A percentile compares a stretch with the other conserved stretches of the same genome.
phyloP scores from a whole-genome alignment of 35 echinoderm and acorn worm species.

The Strongylocentrotus purpuratus region DNA sequence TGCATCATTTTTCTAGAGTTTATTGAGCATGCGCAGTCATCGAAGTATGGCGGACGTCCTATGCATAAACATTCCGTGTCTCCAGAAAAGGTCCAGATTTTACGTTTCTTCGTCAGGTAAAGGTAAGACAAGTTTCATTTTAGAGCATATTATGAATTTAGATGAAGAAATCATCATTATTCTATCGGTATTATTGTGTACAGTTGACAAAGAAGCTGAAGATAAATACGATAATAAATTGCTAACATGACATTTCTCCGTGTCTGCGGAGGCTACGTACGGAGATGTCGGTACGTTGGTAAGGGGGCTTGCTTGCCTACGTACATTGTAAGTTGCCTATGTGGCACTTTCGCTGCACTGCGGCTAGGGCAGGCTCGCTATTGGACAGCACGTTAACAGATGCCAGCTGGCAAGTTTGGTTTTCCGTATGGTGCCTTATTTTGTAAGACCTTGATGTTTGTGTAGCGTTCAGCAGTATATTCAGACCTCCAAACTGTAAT shows the following conservation, averaged over 20 bases:
- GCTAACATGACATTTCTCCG: constrained; percentile 51
- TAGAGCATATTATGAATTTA: not conserved
- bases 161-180: constrained; percentile 37
- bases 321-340: constrained; percentile 53
- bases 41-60: constrained; percentile 55
- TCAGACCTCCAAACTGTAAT: not conserved
- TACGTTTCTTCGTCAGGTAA: constrained; percentile 51
- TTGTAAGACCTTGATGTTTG: not conserved
- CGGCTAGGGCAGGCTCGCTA: constrained; percentile 6
- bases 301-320: constrained; percentile 40
- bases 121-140: constrained; percentile 26
- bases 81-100: constrained; percentile 56
- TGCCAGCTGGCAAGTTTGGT: constrained; percentile 45
- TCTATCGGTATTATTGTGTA: not conserved
- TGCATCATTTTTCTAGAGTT: not conserved
- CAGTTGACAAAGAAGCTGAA: not conserved
- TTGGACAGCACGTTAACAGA: constrained; percentile 41
- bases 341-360: constrained; percentile 49
- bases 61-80: constrained; percentile 54
- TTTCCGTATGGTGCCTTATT: constrained; percentile 48
- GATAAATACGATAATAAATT: constrained; percentile 37
- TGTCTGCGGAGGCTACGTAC: constrained; percentile 26
- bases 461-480: not conserved
- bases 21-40: constrained; percentile 46
- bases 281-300: constrained; percentile 7